phyloP scores from a whole-genome alignment of 1,140 invertebrate species.

The Ceratina australensis region DNA sequence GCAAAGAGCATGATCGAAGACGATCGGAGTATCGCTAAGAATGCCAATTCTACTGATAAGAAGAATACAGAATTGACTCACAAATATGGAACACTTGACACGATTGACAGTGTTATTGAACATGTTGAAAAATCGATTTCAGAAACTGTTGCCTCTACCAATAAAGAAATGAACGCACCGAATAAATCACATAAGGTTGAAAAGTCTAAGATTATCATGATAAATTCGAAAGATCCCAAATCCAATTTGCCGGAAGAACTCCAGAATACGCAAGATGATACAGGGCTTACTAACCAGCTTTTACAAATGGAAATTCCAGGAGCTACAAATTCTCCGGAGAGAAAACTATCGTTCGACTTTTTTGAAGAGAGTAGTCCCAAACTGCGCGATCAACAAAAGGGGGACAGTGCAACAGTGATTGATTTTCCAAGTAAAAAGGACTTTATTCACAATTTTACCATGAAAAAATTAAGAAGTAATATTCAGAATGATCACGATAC shows the following conservation, averaged over 20 bases:
- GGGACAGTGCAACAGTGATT: constrained; percentile 15
- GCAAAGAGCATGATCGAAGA: not conserved
- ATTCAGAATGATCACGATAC: not conserved
- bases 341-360: constrained; percentile 11
- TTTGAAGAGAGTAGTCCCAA: constrained; percentile 36
- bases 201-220: constrained; percentile 3
- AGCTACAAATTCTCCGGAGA: not conserved
- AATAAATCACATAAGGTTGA: not conserved
- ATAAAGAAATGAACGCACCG: not conserved
- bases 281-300: constrained; percentile 30
- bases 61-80: not conserved
- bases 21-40: not conserved
- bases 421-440: not conserved
- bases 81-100: not conserved
- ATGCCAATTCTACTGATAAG: not conserved
- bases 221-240: not conserved
- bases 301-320: constrained; percentile 22
- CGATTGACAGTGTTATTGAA: not conserved
- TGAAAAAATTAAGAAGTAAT: not conserved
- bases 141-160: no score
- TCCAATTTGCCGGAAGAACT: not conserved
- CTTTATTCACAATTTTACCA: not conserved
- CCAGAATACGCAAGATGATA: not conserved
- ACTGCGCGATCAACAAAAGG: not conserved
- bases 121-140: not conserved